Evolutionary conservation across 2,113 vertebrate species (phyloP).

Genomic region (Glaucomys volans): DNA sequence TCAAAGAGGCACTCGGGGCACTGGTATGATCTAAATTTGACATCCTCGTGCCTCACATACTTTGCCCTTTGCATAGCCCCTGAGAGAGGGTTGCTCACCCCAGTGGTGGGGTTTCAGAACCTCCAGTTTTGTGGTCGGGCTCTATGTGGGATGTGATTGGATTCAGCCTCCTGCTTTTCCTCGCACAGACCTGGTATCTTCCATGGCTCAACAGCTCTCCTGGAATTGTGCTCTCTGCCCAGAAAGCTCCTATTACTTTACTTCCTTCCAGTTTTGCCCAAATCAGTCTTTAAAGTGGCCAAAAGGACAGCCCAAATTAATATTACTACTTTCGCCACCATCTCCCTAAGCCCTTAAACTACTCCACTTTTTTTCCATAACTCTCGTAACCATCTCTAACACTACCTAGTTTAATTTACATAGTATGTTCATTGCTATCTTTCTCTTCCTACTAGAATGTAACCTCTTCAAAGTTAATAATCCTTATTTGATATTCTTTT

Average conservation of each 20-base stretch:
- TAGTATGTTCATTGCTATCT: not conserved
- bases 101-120: not conserved
- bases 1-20: not conserved
- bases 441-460: not conserved
- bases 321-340: not conserved
- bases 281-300: not conserved
- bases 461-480: not conserved
- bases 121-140: not conserved
- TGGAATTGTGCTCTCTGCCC: not conserved
- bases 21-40: not conserved
- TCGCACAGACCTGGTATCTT: not conserved
- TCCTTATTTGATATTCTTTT: not conserved
- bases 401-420: not conserved
- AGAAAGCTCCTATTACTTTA: not conserved
- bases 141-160: fast-evolving
- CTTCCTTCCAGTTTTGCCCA: not conserved
- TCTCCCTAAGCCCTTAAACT: not conserved
- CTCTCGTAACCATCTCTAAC: not conserved
- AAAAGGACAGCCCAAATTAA: not conserved
- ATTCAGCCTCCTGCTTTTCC: not conserved
- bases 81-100: not conserved
- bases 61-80: not conserved
- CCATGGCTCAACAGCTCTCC: not conserved
- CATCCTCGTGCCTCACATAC: not conserved
- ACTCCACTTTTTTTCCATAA: not conserved